phyloP scores from a whole-genome alignment of 2,888 invertebrate genomes.

The Frankliniella intonsa region DNA sequence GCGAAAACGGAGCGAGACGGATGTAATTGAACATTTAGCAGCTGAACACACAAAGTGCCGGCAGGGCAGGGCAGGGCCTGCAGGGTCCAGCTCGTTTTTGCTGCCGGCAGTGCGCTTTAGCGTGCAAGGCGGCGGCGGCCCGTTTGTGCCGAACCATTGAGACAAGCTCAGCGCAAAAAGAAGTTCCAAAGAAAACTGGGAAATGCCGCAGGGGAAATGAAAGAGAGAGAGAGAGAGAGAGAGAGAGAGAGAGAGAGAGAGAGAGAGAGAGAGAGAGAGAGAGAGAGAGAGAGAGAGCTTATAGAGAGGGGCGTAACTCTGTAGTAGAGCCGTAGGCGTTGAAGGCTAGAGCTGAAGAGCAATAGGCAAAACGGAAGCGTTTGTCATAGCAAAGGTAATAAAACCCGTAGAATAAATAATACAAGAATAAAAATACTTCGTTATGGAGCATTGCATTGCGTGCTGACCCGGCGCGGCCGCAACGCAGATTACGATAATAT shows the following conservation, averaged over 20 bases:
- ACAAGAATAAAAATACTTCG: too few species aligned
- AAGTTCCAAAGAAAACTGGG: too few species aligned
- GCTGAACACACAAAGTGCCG: constrained; percentile 1
- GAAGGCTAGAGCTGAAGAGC: too few species aligned
- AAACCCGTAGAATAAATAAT: too few species aligned
- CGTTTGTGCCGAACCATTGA: background rate
- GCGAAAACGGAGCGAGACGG: background rate
- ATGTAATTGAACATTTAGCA: constrained; percentile 10
- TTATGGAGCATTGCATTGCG: too few species aligned
- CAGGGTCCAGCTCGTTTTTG: background rate
- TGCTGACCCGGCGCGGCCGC: too few species aligned
- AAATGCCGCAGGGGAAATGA: background rate
- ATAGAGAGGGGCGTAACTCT: background rate
- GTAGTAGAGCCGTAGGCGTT: too few species aligned
- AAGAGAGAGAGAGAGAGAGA: background rate
- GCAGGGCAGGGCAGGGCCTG: background rate
- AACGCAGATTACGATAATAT: too few species aligned
- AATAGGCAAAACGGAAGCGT: too few species aligned
- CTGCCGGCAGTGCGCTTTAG: background rate
- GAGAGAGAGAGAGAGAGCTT: background rate
- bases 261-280: background rate
- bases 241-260: background rate
- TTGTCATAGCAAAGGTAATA: too few species aligned
- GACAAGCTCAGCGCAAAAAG: too few species aligned
- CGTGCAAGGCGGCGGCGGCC: background rate